Conservation (phyloP, 2,113 vertebrate species). For the Mystacornis crossleyi region DNA sequence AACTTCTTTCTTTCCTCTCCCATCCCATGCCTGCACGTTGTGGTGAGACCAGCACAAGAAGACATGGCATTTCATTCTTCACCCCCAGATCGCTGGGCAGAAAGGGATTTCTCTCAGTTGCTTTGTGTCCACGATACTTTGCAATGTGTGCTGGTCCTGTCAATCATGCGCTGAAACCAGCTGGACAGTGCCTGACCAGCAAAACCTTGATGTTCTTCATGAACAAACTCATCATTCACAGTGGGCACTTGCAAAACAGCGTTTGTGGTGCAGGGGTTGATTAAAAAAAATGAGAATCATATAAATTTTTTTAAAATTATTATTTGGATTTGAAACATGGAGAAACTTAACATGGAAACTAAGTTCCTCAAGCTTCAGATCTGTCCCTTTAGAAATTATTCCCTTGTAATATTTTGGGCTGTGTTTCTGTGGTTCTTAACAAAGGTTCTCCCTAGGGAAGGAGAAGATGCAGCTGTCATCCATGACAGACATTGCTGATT, state of each 20-base stretch:
- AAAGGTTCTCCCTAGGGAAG: neutral
- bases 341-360: neutral
- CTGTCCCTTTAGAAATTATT: neutral
- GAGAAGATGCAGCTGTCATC: neutral
- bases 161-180: neutral
- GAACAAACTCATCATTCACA: neutral
- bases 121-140: neutral
- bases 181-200: neutral
- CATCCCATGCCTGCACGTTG: accelerated
- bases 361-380: neutral
- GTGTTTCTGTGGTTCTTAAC: neutral
- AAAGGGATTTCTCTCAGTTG: neutral
- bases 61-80: neutral
- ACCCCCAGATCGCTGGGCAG: neutral
- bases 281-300: neutral
- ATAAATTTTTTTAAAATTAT: accelerated
- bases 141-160: neutral
- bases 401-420: neutral
- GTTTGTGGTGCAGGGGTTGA: neutral
- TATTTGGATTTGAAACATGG: neutral
- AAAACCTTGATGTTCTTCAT: neutral
- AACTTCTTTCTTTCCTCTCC: neutral
- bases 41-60: neutral
- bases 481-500: conserved; percentile 13
- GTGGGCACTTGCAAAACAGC: neutral